Base-by-base conservation (phyloP, 2,888 invertebrate genomes). In the Pachymerium ferrugineum region DNA sequence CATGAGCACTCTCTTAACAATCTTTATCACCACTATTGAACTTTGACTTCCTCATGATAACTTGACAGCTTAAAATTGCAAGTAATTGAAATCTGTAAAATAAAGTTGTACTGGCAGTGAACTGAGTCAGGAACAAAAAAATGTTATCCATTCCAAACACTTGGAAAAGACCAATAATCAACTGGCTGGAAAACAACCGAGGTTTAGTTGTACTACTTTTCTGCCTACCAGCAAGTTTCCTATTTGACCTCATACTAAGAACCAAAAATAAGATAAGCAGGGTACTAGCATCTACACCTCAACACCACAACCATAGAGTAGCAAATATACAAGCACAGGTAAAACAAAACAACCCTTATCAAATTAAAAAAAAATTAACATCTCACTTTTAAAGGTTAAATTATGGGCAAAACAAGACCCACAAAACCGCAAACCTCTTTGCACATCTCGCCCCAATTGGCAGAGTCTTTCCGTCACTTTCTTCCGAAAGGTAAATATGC, bases 371-470 rank as follows among this genome's bases (percentile, higher is more conserved):
- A n/a, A n/a, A n/a, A n/a, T n/a, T n/a, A n/a, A n/a, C n/a, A 62
- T 62, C 8, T 29, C 25, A 54, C 72, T 71, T 22, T 68, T 75
- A 0, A 75, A 79, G 78, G 79, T 83, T 4, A 71, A 77, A 35
- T 76, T 78, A 72, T 83, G 83, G 82, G 79, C 79, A 73, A 77
- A 79, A 30, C 75, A 78, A 25, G 85, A 86, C 0, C 71, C 80
- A 6, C 77, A 80, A 54, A 79, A 85, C 0, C 82, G 85, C 4
- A 87, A 87, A 73, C 82, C 87, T 0, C 84, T 89, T 16, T 89
- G 89, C 83, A 89, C 89, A 0, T 85, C 89, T 0, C 83, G 89
- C 6, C 88, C 89, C 3, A 89, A 89, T 82, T 89, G 89, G 89
- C 82, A 87, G 70, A 89, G 88, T 12, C 83, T 89, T 4, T 89